Conservation (phyloP, 2,113 vertebrate species). For the Alectura lathami region DNA sequence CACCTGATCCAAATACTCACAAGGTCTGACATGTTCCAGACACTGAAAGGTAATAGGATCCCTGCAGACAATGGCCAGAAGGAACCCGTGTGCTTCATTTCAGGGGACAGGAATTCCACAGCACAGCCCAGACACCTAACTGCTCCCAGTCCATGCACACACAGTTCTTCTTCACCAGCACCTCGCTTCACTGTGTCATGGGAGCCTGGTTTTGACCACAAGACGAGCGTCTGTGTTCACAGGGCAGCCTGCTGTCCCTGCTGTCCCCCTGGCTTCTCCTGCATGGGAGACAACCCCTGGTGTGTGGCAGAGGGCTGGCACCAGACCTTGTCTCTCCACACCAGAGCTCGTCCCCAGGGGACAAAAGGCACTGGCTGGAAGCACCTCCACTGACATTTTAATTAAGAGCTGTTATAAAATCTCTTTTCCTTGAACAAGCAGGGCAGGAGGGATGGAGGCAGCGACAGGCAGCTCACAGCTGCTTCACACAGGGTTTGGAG, state of each 20-base stretch:
- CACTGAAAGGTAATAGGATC: neutral
- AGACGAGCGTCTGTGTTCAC: neutral
- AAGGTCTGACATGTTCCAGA: neutral
- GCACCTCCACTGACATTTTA: neutral
- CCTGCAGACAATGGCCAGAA: neutral
- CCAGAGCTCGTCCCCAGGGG: neutral
- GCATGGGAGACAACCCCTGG: too few species aligned
- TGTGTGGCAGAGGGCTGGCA: neutral
- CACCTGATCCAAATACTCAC: neutral
- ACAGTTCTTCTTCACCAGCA: neutral
- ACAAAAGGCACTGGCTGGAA: neutral
- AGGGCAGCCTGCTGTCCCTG: too few species aligned
- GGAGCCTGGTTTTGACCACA: neutral
- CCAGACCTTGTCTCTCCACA: neutral
- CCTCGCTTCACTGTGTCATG: neutral
- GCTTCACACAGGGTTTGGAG: neutral
- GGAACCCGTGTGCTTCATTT: neutral
- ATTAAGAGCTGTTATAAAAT: neutral
- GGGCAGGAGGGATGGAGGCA: neutral
- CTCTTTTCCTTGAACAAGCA: neutral
- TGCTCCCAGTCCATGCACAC: neutral
- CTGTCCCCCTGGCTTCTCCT: too few species aligned
- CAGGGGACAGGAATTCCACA: neutral
- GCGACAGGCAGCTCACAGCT: neutral
- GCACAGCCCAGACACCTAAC: too few species aligned